Evolutionary conservation across 2,113 vertebrate species (phyloP).

Genomic region (Dasyurus viverrinus): DNA sequence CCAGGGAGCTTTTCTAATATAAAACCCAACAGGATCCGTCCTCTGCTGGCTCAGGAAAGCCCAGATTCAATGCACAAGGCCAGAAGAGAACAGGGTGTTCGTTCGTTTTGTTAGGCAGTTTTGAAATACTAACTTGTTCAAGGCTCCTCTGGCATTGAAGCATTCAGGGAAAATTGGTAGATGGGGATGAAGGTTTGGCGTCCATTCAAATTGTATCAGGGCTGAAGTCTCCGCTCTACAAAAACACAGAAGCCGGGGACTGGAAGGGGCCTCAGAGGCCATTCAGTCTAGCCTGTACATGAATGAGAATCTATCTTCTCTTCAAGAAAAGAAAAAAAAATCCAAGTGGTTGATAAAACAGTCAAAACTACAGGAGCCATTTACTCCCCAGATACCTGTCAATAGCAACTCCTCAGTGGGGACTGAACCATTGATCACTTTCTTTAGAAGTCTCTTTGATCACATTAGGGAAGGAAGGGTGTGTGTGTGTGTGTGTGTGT

Average conservation of each 20-base stretch:
- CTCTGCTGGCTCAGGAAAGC: not conserved
- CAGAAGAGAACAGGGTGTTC: not conserved
- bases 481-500: not conserved
- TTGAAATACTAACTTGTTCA: not conserved
- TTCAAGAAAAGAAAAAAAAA: not conserved
- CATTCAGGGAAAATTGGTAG: not conserved
- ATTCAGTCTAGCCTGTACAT: not conserved
- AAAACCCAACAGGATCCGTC: not conserved
- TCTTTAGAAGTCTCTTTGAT: not conserved
- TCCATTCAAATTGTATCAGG: not conserved
- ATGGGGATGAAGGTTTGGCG: not conserved
- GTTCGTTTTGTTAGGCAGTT: not conserved
- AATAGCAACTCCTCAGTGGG: not conserved
- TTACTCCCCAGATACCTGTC: not conserved
- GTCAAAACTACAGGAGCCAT: not conserved
- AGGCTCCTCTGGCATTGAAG: not conserved
- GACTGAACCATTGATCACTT: not conserved
- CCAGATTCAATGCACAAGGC: not conserved
- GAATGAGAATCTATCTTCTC: not conserved
- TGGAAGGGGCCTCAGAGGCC: not conserved
- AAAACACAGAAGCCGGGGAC: not conserved
- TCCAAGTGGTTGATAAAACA: not conserved
- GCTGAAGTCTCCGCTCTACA: not conserved
- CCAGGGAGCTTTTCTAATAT: not conserved
- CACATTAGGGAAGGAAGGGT: too few relatives aligned